These are phyloP conservation scores for Chrysolina americana DNA, from an alignment of 2,888 invertebrate species.

Conservation along the genomic window DNA sequence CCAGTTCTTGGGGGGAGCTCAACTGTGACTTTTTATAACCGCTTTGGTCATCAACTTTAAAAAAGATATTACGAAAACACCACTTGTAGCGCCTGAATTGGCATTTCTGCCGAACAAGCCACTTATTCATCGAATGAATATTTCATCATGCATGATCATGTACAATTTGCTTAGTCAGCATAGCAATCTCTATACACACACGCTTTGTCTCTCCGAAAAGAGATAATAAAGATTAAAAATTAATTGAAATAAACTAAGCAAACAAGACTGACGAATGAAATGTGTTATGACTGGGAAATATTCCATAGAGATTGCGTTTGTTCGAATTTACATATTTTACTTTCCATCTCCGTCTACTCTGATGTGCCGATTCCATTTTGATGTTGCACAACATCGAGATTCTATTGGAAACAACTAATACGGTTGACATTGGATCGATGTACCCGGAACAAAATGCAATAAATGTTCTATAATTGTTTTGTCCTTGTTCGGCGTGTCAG, in stretches of 20 bases:
- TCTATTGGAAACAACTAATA: background rate
- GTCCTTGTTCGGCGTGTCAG: background rate
- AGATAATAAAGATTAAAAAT: slow-evolving; percentile 5
- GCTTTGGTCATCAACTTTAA: background rate
- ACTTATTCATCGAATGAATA: background rate
- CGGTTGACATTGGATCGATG: background rate
- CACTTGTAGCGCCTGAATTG: background rate
- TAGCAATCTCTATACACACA: background rate
- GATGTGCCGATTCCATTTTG: background rate
- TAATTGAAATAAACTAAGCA: slow-evolving; percentile 1
- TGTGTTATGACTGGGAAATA: slow-evolving; percentile 5
- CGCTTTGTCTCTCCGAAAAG: background rate
- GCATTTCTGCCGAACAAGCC: background rate
- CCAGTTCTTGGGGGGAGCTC: too few species aligned
- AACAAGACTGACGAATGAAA: background rate
- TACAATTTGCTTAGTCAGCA: background rate
- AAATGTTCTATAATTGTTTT: background rate
- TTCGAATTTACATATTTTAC: background rate
- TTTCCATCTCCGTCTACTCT: background rate
- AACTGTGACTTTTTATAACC: too few species aligned
- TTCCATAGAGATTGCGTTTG: background rate
- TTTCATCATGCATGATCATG: background rate
- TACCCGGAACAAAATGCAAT: slow-evolving; percentile 2
- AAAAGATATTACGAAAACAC: background rate
- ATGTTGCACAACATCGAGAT: background rate